Evolutionary conservation across 2,797 vertebrate species (phyloP), one percentile per base, ranked within the genome.

Genomic region (Potorous gilbertii): DNA sequence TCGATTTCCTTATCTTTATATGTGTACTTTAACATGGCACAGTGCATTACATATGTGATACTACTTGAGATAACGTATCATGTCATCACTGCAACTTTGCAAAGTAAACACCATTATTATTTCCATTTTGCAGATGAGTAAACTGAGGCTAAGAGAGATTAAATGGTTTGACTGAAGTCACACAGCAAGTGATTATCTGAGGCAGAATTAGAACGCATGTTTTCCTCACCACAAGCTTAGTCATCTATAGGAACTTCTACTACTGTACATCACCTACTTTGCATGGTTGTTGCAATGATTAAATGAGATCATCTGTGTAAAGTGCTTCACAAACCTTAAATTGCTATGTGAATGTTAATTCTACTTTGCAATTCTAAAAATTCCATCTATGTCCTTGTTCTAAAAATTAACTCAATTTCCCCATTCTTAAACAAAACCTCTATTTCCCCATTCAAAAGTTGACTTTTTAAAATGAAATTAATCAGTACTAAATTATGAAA

Each of bases 381-480:
- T 52, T 52, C 50, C 50, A 3, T 52, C 5, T 52, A 29, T 90
- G 95, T 93, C 14, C 52, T 54, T n/a, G 56, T 92, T 10, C 62
- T 56, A 0, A 1, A 90, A 94, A 74, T 95, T 90, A 95, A 52
- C 50, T 52, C 50, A 52, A 52, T 52, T 52, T 52, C 50, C 50
- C 50, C 5, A 52, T 52, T 52, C 50, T 52, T 52, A 52, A 52
- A 52, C 3, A 52, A 52, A 52, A 52, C 50, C 50, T 52, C 50
- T 52, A 3, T 52, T 52, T 52, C 50, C 50, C 50, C 3, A 52
- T 81, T 95, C 56, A 96, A 96, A 93, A 89, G 93, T 94, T 92
- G 92, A 90, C 94, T 94, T 96, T 92, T 92, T 90, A 94, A 74
- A 94, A 95, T 93, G 87, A 93, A 96, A 95, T 96, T 93, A 93